Evolutionary conservation across 2,113 vertebrate genomes (phyloP).

Genomic region (Hucho hucho): DNA sequence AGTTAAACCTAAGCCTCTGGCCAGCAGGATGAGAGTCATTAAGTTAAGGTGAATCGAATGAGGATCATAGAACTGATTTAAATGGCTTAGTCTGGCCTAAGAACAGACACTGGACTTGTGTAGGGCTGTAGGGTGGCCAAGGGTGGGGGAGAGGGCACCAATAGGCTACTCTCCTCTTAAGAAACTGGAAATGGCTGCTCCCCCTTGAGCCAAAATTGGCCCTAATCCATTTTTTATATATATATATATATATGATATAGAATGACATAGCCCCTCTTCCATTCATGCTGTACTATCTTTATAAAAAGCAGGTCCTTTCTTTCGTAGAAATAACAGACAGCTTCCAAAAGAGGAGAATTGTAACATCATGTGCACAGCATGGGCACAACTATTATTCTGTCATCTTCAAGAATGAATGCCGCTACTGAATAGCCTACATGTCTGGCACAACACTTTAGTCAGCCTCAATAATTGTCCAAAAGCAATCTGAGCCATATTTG

Average conservation of each 20-base stretch:
- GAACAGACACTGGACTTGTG: slow-evolving; percentile 43
- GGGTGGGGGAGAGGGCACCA: slow-evolving; percentile 45
- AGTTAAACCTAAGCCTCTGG: slow-evolving; percentile 41
- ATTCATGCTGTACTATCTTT: too few relatives aligned
- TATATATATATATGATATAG: too few relatives aligned
- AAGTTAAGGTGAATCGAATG: slow-evolving; percentile 65
- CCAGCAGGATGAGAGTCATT: slow-evolving; percentile 52
- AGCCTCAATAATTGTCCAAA: slow-evolving; percentile 1
- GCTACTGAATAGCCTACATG: not conserved
- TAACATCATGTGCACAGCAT: not conserved
- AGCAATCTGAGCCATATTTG: slow-evolving; percentile 31
- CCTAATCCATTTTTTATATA: slow-evolving; percentile 5
- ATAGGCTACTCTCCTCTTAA: slow-evolving; percentile 23
- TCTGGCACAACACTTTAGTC: not conserved
- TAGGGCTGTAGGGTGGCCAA: slow-evolving; percentile 28
- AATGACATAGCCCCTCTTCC: too few relatives aligned
- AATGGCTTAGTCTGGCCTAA: slow-evolving; percentile 58
- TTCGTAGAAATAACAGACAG: not conserved
- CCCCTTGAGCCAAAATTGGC: slow-evolving; percentile 57
- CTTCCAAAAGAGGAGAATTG: not conserved
- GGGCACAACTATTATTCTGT: not conserved
- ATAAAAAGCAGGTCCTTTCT: slow-evolving; percentile 11
- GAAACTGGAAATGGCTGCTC: slow-evolving; percentile 58
- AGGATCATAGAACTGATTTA: slow-evolving; percentile 59
- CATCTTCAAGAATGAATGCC: not conserved